phyloP scores from a whole-genome alignment of 2,797 vertebrate genomes.

The Orestias chungarensis region DNA sequence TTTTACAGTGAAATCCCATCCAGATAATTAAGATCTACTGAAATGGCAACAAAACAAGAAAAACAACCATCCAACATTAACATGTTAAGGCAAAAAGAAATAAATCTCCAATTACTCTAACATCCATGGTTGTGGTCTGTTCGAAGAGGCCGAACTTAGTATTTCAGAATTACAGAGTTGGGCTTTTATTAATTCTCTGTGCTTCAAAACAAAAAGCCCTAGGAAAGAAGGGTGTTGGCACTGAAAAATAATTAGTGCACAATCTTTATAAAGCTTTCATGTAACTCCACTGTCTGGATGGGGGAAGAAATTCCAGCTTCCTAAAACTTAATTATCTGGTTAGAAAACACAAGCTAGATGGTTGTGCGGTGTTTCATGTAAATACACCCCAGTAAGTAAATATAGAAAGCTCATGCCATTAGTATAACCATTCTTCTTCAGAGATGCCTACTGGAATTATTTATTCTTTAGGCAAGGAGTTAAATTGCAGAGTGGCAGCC shows the following conservation, averaged over 20 bases:
- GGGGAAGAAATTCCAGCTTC: not conserved
- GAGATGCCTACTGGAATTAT: slow-evolving; percentile 27
- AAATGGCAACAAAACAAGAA: not conserved
- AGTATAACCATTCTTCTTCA: slow-evolving; percentile 15
- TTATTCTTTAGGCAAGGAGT: slow-evolving; percentile 31
- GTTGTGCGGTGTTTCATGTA: not conserved
- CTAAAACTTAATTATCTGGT: slow-evolving; percentile 7
- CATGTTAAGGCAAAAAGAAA: not conserved
- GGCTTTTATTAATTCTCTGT: slow-evolving; percentile 11
- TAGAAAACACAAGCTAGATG: slow-evolving; percentile 1
- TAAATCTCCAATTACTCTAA: not conserved
- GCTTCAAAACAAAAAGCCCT: slow-evolving; percentile 6
- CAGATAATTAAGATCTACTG: too few relatives aligned
- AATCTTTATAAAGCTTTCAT: slow-evolving; percentile 11
- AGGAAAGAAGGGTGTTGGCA: not conserved
- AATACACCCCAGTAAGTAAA: not conserved
- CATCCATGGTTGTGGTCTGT: not conserved
- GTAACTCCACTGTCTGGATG: not conserved
- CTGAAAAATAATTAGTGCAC: not conserved
- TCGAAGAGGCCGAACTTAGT: not conserved
- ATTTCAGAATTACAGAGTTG: slow-evolving; percentile 1
- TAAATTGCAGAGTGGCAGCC: slow-evolving; percentile 49
- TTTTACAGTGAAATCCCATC: too few relatives aligned
- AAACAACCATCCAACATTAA: not conserved
- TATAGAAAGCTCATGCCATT: slow-evolving; percentile 6